A percentile compares a stretch with the other conserved stretches of the same genome.
These are phyloP conservation scores for Caloenas nicobarica DNA, from an alignment of 2,113 vertebrate species.

Conservation along the genomic window DNA sequence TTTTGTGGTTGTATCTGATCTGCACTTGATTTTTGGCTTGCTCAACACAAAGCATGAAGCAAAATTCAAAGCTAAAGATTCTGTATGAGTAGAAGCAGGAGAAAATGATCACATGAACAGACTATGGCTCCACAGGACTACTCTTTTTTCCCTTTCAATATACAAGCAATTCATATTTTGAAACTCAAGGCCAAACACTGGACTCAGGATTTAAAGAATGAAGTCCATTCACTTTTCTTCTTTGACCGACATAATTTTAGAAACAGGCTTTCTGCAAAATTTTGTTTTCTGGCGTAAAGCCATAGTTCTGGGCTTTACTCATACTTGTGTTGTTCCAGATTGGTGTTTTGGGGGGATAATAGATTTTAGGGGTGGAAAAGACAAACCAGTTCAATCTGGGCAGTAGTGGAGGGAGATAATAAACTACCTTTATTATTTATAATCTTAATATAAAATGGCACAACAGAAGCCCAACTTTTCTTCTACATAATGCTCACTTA, in stretches of 20 bases:
- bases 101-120: not conserved
- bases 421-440: not conserved
- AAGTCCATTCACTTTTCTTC: not conserved
- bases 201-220: not conserved
- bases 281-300: not conserved
- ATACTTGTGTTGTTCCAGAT: not conserved
- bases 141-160: not conserved
- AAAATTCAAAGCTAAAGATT: not conserved
- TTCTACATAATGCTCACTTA: not conserved
- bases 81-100: not conserved
- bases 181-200: not conserved
- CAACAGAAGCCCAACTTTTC: not conserved
- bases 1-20: not conserved
- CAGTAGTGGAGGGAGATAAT: not conserved
- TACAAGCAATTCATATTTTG: not conserved
- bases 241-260: not conserved
- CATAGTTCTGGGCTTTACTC: not conserved
- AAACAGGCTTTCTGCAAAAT: not conserved
- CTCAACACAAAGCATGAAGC: not conserved
- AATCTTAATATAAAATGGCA: not conserved
- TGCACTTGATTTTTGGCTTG: not conserved
- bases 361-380: not conserved
- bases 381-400: not conserved
- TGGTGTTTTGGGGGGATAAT: not conserved
- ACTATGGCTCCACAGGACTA: not conserved